A percentile compares a stretch with the other conserved stretches of the same genome.
Conservation (phyloP, 2,888 invertebrate genomes). For the Caenorhabditis sp. region DNA sequence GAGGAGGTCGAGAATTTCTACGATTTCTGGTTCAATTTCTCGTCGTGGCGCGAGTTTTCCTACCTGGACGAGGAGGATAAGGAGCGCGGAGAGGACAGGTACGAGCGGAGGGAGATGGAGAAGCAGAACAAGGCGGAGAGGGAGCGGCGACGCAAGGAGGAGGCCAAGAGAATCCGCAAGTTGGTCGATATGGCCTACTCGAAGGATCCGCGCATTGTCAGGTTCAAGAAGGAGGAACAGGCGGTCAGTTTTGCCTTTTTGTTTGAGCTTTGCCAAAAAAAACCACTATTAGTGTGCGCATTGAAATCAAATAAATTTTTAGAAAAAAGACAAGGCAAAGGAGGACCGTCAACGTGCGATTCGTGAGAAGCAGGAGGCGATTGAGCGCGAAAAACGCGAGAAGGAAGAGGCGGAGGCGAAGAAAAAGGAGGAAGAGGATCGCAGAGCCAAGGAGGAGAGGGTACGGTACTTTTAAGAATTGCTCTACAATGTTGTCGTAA, state of each 20-base stretch:
- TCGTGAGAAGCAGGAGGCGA: slow-evolving; percentile 62
- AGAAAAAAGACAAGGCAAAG: slow-evolving; percentile 66
- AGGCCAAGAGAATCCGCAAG: slow-evolving; percentile 91
- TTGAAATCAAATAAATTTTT: neutral
- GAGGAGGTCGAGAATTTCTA: slow-evolving; percentile 94
- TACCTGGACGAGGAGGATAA: slow-evolving; percentile 99
- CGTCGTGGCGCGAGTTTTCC: slow-evolving; percentile 97
- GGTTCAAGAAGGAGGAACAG: slow-evolving; percentile 94
- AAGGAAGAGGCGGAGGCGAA: slow-evolving; percentile 69
- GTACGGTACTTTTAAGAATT: too few relatives aligned
- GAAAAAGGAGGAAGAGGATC: slow-evolving; percentile 59
- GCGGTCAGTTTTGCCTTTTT: slow-evolving; percentile 84
- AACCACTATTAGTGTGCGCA: too few relatives aligned
- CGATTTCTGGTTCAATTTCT: slow-evolving; percentile 95
- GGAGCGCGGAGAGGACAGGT: slow-evolving; percentile 94
- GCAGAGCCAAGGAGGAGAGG: slow-evolving; percentile 51
- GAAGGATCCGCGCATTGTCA: slow-evolving; percentile 92
- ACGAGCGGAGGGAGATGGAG: slow-evolving; percentile 97
- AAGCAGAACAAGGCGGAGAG: slow-evolving; percentile 95
- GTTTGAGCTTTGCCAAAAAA: too few relatives aligned
- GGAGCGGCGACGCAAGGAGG: slow-evolving; percentile 95
- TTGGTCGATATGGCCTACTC: slow-evolving; percentile 95
- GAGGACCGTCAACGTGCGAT: slow-evolving; percentile 57
- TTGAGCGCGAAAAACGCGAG: slow-evolving; percentile 63
- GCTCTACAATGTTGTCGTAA: too few relatives aligned